Evolutionary conservation across 2,888 invertebrate genomes (phyloP).

Genomic region (Thereva unica): DNA sequence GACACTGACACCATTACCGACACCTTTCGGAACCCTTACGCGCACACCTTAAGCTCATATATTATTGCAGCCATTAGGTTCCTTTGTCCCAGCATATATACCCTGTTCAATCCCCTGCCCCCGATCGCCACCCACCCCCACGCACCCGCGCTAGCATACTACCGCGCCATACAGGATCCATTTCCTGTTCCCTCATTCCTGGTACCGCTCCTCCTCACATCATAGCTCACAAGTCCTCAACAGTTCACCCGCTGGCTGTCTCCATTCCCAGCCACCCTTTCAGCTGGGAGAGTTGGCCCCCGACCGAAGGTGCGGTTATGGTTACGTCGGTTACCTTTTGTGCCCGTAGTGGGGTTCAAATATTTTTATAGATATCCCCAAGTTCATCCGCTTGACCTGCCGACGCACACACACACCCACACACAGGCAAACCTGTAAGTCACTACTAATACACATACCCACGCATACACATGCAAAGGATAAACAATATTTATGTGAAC

Average conservation of each 20-base stretch:
- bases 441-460: background rate
- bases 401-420: background rate
- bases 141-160: background rate
- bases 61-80: slow-evolving; percentile 17
- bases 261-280: too few species aligned
- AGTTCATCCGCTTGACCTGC: slow-evolving; percentile 21
- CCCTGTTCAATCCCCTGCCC: background rate
- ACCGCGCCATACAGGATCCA: slow-evolving; percentile 4
- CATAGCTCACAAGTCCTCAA: too few species aligned
- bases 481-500: background rate
- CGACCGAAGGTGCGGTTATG: too few species aligned
- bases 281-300: too few species aligned
- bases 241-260: too few species aligned
- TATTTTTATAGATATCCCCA: slow-evolving; percentile 10
- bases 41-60: slow-evolving; percentile 4
- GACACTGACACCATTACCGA: slow-evolving; percentile 1
- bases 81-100: slow-evolving; percentile 1
- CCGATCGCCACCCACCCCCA: background rate
- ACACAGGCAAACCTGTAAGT: background rate
- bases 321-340: too few species aligned
- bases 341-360: background rate
- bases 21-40: slow-evolving; percentile 10
- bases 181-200: slow-evolving; percentile 5
- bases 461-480: too few species aligned
- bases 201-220: background rate